Conservation (phyloP, 2,797 vertebrate genomes). For the Argentina silus region DNA sequence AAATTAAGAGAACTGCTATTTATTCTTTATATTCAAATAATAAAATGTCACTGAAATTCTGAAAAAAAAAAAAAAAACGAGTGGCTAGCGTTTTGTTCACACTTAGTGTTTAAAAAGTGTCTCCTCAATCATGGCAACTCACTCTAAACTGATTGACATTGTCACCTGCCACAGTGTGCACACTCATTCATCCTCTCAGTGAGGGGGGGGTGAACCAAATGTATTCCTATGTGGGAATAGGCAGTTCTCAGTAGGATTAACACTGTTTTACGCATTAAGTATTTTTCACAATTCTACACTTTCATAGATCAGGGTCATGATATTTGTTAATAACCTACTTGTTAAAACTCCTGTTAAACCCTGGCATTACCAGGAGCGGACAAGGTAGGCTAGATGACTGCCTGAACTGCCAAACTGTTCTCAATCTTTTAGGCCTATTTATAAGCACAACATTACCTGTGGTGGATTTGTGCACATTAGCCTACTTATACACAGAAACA, state of each 20-base stretch:
- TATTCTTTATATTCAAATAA: conserved; percentile 84
- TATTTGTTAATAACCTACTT: background rate
- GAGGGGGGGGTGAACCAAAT: background rate
- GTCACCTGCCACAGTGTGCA: conserved; percentile 32
- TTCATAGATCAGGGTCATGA: conserved; percentile 9
- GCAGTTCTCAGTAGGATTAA: conserved; percentile 18
- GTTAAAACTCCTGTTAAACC: conserved; percentile 1
- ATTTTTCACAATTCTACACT: conserved; percentile 33
- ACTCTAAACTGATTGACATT: background rate
- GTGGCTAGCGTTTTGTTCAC: too few species aligned
- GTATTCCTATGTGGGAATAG: background rate
- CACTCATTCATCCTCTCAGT: background rate
- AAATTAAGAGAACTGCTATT: conserved; percentile 81
- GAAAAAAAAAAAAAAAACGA: background rate
- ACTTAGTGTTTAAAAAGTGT: background rate
- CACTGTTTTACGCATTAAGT: conserved; percentile 33
- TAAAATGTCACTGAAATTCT: conserved; percentile 72
- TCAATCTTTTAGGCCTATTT: background rate
- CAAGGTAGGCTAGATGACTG: background rate
- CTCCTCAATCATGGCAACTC: background rate
- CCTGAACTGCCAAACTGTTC: background rate
- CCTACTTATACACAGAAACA: background rate
- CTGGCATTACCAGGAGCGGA: background rate
- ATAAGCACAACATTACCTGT: background rate
- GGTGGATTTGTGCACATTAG: background rate